These are phyloP conservation scores for Heliconius ethilla DNA, from an alignment of 2,888 invertebrate species.

Conservation along the genomic window DNA sequence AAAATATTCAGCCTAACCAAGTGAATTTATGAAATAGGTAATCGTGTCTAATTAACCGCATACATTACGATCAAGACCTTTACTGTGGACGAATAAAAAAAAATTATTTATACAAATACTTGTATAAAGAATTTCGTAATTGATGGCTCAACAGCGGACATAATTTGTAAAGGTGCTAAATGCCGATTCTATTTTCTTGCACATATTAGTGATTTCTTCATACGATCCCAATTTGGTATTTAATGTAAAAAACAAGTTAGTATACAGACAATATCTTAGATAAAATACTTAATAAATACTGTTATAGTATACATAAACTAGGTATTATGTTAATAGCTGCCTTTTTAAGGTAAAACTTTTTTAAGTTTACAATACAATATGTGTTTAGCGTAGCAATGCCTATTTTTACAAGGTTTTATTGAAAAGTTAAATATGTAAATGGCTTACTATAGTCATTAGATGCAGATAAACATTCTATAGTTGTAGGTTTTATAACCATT, in stretches of 20 bases:
- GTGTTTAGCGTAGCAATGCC: not conserved
- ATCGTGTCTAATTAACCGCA: slow-evolving; percentile 3
- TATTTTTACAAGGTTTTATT: not conserved
- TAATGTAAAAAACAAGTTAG: slow-evolving; percentile 1
- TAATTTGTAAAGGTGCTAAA: slow-evolving; percentile 38
- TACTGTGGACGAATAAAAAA: slow-evolving; percentile 5
- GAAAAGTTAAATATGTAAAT: not conserved
- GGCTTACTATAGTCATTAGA: not conserved
- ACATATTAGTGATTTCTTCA: slow-evolving; percentile 10
- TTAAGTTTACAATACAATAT: not conserved
- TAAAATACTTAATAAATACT: not conserved
- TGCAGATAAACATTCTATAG: not conserved
- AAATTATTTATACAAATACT: not conserved
- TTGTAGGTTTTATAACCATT: not conserved
- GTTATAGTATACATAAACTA: not conserved
- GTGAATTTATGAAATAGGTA: not conserved
- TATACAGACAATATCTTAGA: not conserved
- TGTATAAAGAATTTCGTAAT: slow-evolving; percentile 24
- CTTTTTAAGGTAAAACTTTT: not conserved
- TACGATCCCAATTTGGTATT: slow-evolving; percentile 13
- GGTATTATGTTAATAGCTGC: not conserved
- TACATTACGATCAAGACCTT: slow-evolving; percentile 23
- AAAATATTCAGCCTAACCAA: not conserved
- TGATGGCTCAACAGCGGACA: slow-evolving; percentile 19
- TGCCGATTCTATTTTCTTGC: slow-evolving; percentile 32